These are phyloP conservation scores for Dermatemys mawii DNA, from an alignment of 2,113 vertebrate genomes.

Conservation along the genomic window DNA sequence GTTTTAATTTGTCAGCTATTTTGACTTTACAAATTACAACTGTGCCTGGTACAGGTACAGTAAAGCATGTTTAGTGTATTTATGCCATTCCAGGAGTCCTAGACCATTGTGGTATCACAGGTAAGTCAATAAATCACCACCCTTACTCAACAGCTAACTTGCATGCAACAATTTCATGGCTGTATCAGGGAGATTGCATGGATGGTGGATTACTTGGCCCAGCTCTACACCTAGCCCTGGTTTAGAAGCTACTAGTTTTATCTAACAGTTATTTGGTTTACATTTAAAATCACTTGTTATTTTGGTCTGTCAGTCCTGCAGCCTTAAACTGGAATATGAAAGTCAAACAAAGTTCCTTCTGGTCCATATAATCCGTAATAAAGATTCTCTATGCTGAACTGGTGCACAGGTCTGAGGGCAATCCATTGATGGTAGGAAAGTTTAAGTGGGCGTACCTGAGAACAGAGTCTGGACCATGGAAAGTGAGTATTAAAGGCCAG, in stretches of 20 bases:
- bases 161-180: neutral
- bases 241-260: neutral
- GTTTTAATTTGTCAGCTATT: neutral
- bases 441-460: neutral
- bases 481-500: too few species aligned
- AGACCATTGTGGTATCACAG: neutral
- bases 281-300: neutral
- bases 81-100: neutral
- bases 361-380: neutral
- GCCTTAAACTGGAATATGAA: neutral
- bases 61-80: neutral
- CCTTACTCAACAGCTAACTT: neutral
- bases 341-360: neutral
- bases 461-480: neutral
- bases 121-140: neutral
- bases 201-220: neutral
- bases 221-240: neutral
- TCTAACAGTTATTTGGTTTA: neutral
- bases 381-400: neutral
- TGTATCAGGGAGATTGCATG: neutral
- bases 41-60: neutral
- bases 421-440: neutral
- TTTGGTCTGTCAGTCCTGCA: neutral
- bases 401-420: rapidly evolving
- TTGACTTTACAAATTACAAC: neutral